Conservation (phyloP, 2,797 vertebrate genomes). For the Gorsachius magnificus region DNA sequence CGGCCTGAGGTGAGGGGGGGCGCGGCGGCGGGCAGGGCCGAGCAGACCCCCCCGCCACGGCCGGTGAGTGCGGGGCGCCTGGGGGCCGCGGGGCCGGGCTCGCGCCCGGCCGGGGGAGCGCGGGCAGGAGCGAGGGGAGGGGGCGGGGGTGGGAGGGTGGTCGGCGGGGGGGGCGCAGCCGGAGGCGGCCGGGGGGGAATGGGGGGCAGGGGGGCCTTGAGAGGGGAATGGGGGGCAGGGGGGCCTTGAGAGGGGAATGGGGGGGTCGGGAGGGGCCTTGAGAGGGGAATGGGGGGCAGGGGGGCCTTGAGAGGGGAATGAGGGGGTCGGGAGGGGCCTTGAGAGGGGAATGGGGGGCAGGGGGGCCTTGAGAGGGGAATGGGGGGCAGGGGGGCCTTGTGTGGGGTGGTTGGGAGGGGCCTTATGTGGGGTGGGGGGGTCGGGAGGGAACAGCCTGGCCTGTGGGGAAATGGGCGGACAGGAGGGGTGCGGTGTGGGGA, state of each 20-base stretch:
- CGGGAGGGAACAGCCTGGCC: neutral
- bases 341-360: too few relatives aligned
- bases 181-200: neutral
- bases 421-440: neutral
- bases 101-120: neutral
- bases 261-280: too few relatives aligned
- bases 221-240: too few relatives aligned
- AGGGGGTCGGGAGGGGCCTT: neutral
- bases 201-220: neutral
- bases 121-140: neutral
- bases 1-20: conserved; percentile 41
- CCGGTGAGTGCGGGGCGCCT: neutral
- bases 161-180: neutral
- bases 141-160: too few relatives aligned
- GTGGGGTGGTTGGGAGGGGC: too few relatives aligned
- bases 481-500: neutral
- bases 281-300: too few relatives aligned
- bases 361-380: too few relatives aligned
- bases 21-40: too few relatives aligned
- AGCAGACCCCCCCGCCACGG: neutral
- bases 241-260: neutral
- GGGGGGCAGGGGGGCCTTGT: neutral
- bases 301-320: neutral
- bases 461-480: neutral
- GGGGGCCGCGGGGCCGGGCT: too few relatives aligned